Evolutionary conservation across 2,888 invertebrate species (phyloP).

Genomic region (Mamestra brassicae): DNA sequence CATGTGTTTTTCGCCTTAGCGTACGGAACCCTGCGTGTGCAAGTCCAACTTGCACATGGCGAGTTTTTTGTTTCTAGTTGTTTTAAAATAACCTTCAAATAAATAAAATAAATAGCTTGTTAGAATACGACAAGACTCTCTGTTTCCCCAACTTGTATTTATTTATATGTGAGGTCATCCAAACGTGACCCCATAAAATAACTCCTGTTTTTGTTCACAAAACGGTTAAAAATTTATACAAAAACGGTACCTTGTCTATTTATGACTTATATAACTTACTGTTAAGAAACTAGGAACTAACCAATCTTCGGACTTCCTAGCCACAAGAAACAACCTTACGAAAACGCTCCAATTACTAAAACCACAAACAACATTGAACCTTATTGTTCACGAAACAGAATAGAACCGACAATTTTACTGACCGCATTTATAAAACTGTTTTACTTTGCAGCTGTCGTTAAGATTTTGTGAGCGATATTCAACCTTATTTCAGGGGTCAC

Average conservation of each 20-base stretch:
- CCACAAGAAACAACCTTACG: slow-evolving; percentile 41
- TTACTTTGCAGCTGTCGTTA: slow-evolving; percentile 12
- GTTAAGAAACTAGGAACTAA: slow-evolving; percentile 62
- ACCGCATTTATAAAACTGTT: slow-evolving; percentile 19
- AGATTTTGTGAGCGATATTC: slow-evolving; percentile 26
- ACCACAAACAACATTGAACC: slow-evolving; percentile 47
- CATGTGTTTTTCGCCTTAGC: too few species aligned
- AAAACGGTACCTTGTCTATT: slow-evolving; percentile 27
- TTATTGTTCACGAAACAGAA: slow-evolving; percentile 32
- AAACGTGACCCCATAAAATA: background rate
- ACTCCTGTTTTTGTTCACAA: background rate
- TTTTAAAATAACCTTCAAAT: too few species aligned
- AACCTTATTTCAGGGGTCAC: fast-evolving
- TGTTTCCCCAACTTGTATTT: too few species aligned
- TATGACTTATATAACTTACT: slow-evolving; percentile 26
- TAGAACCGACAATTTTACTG: slow-evolving; percentile 2
- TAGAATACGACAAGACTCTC: too few species aligned
- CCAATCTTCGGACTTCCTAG: slow-evolving; percentile 57
- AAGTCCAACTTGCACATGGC: too few species aligned
- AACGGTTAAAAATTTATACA: slow-evolving; percentile 6
- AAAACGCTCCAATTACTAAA: slow-evolving; percentile 13
- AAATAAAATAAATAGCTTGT: too few species aligned
- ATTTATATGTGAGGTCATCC: too few species aligned
- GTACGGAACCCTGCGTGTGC: too few species aligned
- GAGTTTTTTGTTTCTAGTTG: too few species aligned